Evolutionary conservation across 2,797 vertebrate genomes (phyloP).

Genomic region (Schizopygopsis pylzovi): DNA sequence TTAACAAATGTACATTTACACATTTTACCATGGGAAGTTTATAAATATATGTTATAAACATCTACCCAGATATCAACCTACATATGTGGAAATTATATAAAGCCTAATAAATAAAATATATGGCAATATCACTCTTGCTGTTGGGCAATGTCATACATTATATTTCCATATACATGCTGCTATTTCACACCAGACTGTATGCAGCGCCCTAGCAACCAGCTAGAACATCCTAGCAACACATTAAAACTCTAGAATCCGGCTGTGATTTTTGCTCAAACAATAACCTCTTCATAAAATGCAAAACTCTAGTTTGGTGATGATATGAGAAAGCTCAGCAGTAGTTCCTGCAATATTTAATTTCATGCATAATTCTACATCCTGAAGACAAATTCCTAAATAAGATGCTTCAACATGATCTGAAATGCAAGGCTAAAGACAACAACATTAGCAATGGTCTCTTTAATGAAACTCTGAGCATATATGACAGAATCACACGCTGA

Average conservation of each 20-base stretch:
- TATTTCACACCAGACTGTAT: not conserved
- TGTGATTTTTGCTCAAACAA: not conserved
- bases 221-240: not conserved
- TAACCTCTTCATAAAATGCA: not conserved
- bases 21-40: not conserved
- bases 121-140: not conserved
- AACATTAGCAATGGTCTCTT: not conserved
- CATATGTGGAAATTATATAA: not conserved
- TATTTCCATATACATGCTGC: not conserved
- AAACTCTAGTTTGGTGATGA: slow-evolving; percentile 1
- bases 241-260: not conserved
- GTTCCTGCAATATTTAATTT: slow-evolving; percentile 35
- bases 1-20: not conserved
- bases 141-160: not conserved
- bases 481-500: slow-evolving; percentile 13
- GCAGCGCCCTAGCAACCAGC: not conserved
- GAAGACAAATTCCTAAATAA: slow-evolving; percentile 28
- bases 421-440: not conserved
- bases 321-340: slow-evolving; percentile 2
- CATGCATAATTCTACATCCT: slow-evolving; percentile 41
- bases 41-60: not conserved
- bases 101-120: not conserved
- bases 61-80: too few relatives aligned
- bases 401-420: slow-evolving; percentile 11
- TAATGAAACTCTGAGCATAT: not conserved